Evolutionary conservation across 2,113 vertebrate genomes (phyloP), one percentile per base, ranked within the genome.

Genomic region (Clarias gariepinus): DNA sequence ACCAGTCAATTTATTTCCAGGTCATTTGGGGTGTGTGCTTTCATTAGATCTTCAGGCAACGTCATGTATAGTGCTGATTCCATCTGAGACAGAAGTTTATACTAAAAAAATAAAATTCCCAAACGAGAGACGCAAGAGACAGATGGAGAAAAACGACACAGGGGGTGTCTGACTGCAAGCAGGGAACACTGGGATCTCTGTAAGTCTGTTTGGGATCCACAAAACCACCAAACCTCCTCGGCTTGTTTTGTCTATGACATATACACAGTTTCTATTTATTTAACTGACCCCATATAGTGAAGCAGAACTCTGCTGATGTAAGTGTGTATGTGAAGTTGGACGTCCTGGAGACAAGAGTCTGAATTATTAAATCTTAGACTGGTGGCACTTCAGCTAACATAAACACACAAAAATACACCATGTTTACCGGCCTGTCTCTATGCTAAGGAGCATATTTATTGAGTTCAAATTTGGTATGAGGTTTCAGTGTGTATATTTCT

Each of bases 261-360:
- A 90, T 88, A 90, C 91, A 74, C 81, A 58, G 84, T 53, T 86
- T 79, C 25, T 76, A 79, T 89, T 90, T 90, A 89, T 91, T 91
- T 87, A 87, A 83, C 87, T 73, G 28, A 30, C 23, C 74, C 85
- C 57, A 41, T 85, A 71, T 21, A 52, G 69, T 82, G 53, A 78
- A 52, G 77, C 69, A 77, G 18, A 53, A 19, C n/a, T 61, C 19
- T 73, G n/a, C 23, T 64, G 73, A 36, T 61, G 64, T 85, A 18
- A 11, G 28, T 61, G 58, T 55, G 36, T 81, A 30, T 1, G 55
- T 77, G 74, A 7, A 69, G 21, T 19, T 55, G 64, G 52, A 81
- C 5, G 16, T 52, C 9, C 41, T 57, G 79, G 74, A 87, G 61
- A 16, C 30, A 36, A 61, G 30, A 13, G 57, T 81, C 57, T 81